These are phyloP conservation scores for Ridgeia piscesae DNA, from an alignment of 1,140 invertebrate species.

Conservation along the genomic window DNA sequence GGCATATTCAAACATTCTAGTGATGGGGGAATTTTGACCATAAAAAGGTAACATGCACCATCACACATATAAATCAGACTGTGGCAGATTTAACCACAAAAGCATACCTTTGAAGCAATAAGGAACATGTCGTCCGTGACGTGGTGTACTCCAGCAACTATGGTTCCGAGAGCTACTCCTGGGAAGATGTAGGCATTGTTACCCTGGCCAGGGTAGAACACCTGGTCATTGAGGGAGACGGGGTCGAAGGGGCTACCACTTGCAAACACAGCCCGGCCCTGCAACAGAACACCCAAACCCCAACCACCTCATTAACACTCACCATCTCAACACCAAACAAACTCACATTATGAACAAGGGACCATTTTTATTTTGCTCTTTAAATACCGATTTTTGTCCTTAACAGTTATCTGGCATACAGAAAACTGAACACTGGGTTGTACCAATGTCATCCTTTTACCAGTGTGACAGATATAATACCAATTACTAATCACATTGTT, in stretches of 20 bases:
- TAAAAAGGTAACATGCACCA: too few relatives aligned
- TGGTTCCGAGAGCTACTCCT: slow-evolving; percentile 86
- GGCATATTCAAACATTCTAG: too few relatives aligned
- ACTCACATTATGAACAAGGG: background rate
- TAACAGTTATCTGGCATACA: too few relatives aligned
- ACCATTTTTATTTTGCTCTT: background rate
- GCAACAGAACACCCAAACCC: background rate
- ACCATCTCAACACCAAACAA: background rate
- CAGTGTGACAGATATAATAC: too few relatives aligned
- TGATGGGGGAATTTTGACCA: too few relatives aligned
- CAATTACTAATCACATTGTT: too few relatives aligned
- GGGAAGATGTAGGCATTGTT: slow-evolving; percentile 98
- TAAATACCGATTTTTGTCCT: too few relatives aligned
- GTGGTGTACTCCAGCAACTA: slow-evolving; percentile 76
- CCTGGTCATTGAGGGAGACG: slow-evolving; percentile 75
- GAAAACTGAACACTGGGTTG: too few relatives aligned
- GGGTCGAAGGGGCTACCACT: slow-evolving; percentile 89
- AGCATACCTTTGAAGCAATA: slow-evolving; percentile 63
- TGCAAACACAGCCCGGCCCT: slow-evolving; percentile 79
- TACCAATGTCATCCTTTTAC: too few relatives aligned
- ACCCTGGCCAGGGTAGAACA: slow-evolving; percentile 86
- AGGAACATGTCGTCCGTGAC: slow-evolving; percentile 89
- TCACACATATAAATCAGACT: too few relatives aligned
- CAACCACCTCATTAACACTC: background rate
- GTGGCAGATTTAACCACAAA: background rate